Percentiles rank a stretch among this genome's conserved stretches.
Evolutionary conservation across 2,113 vertebrate genomes (phyloP).

Genomic region (Balaeniceps rex): DNA sequence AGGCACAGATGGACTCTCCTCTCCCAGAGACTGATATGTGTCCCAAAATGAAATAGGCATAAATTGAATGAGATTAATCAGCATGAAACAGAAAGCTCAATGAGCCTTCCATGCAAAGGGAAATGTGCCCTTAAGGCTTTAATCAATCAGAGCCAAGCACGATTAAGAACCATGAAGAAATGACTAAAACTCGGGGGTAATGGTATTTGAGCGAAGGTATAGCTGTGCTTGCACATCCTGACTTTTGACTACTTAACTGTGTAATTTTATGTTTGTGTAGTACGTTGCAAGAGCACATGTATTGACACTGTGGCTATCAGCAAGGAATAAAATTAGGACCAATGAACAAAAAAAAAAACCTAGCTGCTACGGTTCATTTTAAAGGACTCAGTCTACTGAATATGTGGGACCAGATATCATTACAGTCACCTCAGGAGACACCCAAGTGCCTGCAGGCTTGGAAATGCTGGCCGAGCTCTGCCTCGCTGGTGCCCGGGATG

Average conservation of each 20-base stretch:
- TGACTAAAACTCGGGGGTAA: not conserved
- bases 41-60: not conserved
- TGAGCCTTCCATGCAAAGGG: not conserved
- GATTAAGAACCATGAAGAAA: conserved; percentile 18
- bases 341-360: not conserved
- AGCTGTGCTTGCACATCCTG: not conserved
- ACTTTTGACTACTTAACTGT: not conserved
- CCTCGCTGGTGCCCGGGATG: fast-evolving
- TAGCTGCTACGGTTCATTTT: not conserved
- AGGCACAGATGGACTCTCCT: not conserved
- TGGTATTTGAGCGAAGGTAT: not conserved
- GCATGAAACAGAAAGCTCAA: not conserved
- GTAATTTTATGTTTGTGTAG: not conserved
- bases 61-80: conserved; percentile 7
- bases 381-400: not conserved
- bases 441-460: fast-evolving
- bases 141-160: not conserved
- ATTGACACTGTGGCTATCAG: not conserved
- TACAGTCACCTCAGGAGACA: not conserved
- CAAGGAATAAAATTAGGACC: not conserved
- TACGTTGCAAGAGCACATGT: not conserved
- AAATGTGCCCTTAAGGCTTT: not conserved
- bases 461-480: fast-evolving
- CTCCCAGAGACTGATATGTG: not conserved
- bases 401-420: not conserved